phyloP scores from a whole-genome alignment of 2,113 vertebrate genomes.

The Triplophysa rosa region DNA sequence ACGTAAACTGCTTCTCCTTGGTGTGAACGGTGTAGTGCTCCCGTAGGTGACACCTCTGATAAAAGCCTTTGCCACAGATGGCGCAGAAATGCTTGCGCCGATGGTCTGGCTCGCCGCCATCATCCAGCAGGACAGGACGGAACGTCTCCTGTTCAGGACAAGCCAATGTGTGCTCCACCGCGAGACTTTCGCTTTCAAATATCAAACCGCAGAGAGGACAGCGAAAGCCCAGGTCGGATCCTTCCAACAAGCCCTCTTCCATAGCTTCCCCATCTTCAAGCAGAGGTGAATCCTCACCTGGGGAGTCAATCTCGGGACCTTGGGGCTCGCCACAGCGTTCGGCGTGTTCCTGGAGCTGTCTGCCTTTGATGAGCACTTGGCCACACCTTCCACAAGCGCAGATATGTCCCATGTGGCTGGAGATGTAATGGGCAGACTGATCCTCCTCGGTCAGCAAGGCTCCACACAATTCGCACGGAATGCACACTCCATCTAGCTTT shows the following conservation, averaged over 20 bases:
- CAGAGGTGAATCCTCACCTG: constrained; percentile 80
- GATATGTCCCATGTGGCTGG: constrained; percentile 93
- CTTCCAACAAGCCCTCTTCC: constrained; percentile 82
- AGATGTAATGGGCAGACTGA: constrained; percentile 90
- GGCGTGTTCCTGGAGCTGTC: constrained; percentile 93
- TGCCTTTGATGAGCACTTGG: constrained; percentile 93
- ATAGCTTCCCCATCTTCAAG: constrained; percentile 78
- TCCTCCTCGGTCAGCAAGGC: constrained; percentile 85
- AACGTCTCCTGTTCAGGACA: constrained; percentile 91
- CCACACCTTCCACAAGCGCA: constrained; percentile 96
- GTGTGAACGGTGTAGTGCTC: constrained; percentile 99
- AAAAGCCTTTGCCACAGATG: constrained; percentile 97
- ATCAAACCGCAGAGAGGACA: constrained; percentile 90
- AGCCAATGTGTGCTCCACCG: constrained; percentile 87
- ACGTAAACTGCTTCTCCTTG: constrained; percentile 98
- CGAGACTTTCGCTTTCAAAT: constrained; percentile 87
- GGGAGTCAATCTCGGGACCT: constrained; percentile 85
- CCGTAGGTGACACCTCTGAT: constrained; percentile 96
- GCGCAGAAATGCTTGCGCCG: constrained; percentile 96
- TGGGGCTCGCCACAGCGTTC: constrained; percentile 90
- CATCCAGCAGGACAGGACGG: constrained; percentile 81
- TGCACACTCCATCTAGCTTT: constrained; percentile 54
- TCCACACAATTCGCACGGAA: constrained; percentile 91
- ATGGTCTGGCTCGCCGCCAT: constrained; percentile 85
- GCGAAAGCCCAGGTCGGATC: constrained; percentile 80